Conservation (phyloP, 2,888 invertebrate genomes). For the Chloroclystis v-ata region DNA sequence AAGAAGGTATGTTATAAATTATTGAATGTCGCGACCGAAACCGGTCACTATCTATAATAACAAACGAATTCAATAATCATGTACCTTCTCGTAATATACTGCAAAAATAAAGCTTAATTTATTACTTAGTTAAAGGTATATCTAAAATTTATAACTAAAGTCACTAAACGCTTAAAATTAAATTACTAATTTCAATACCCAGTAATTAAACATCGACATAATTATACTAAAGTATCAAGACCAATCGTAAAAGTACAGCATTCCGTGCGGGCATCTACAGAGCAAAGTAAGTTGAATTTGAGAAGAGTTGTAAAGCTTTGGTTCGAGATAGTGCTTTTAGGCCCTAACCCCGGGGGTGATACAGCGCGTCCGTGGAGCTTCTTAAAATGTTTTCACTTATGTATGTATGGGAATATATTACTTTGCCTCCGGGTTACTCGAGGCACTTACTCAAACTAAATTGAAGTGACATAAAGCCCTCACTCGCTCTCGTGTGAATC, state of each 20-base stretch:
- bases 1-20: too few species aligned
- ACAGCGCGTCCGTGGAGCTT: conserved; percentile 76
- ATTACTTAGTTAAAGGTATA: too few species aligned
- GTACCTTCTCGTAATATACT: too few species aligned
- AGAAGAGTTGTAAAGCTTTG: conserved; percentile 79
- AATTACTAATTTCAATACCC: not conserved
- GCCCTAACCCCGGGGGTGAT: conserved; percentile 78
- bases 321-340: conserved; percentile 79
- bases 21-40: too few species aligned
- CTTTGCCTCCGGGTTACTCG: conserved; percentile 72
- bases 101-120: too few species aligned
- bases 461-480: conserved; percentile 76
- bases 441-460: conserved; percentile 76
- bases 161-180: too few species aligned
- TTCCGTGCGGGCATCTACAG: conserved; percentile 64
- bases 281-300: conserved; percentile 78
- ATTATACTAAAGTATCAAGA: conserved; percentile 46
- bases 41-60: too few species aligned
- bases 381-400: conserved; percentile 78
- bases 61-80: too few species aligned
- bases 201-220: not conserved
- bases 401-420: conserved; percentile 78
- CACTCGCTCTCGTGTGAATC: conserved; percentile 69
- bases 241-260: conserved; percentile 34
- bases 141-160: too few species aligned